phyloP scores from a whole-genome alignment of 2,888 invertebrate species.

The Chelonus formosanus region DNA sequence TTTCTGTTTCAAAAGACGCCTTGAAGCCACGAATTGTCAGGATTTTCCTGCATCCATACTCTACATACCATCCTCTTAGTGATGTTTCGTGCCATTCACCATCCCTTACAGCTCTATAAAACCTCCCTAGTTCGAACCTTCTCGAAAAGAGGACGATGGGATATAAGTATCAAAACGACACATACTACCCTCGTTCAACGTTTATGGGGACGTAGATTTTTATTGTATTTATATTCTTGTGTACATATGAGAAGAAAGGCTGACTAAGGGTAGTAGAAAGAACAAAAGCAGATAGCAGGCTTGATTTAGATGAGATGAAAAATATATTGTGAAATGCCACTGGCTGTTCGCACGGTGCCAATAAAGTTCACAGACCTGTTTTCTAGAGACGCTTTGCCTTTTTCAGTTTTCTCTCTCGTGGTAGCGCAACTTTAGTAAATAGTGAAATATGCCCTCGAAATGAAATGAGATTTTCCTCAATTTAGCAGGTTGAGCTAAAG shows the following conservation, averaged over 20 bases:
- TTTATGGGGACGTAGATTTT: constrained; percentile 21
- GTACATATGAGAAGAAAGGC: constrained; percentile 4
- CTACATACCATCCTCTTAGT: constrained; percentile 8
- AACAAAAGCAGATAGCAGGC: constrained; percentile 9
- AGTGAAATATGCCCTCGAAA: constrained; percentile 18
- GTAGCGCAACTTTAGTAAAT: constrained; percentile 12
- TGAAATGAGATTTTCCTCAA: constrained; percentile 25
- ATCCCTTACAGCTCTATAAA: constrained; percentile 27
- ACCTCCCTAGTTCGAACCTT: constrained; percentile 13
- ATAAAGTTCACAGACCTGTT: constrained; percentile 22
- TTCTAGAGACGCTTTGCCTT: constrained; percentile 1
- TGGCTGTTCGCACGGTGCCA: constrained; percentile 26
- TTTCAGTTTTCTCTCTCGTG: constrained; percentile 19
- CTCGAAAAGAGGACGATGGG: constrained; percentile 1
- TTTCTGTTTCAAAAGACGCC: constrained; percentile 54
- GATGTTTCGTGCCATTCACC: constrained; percentile 2
- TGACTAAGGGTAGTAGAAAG: not conserved
- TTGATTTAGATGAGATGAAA: constrained; percentile 46
- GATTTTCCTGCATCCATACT: constrained; percentile 26
- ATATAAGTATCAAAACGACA: constrained; percentile 19
- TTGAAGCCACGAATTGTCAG: constrained; percentile 34
- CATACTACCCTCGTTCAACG: constrained; percentile 16
- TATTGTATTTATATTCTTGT: constrained; percentile 10
- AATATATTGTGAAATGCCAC: constrained; percentile 39
- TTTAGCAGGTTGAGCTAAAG: not conserved